Evolutionary conservation across 2,888 invertebrate genomes (phyloP).

Genomic region (Polietes domitor): DNA sequence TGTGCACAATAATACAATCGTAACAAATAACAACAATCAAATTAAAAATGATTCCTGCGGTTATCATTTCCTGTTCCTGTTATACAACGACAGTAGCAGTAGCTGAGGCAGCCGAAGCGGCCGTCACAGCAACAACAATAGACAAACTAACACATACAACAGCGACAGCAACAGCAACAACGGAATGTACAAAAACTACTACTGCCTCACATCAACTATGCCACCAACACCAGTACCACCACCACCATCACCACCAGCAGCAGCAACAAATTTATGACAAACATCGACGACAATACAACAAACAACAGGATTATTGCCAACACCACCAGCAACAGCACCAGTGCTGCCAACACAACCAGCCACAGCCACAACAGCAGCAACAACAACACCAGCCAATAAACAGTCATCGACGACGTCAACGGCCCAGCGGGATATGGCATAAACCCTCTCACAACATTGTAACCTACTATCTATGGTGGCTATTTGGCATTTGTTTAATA

Average conservation of each 20-base stretch:
- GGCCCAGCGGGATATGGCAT: constrained; percentile 62
- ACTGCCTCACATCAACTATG: constrained; percentile 43
- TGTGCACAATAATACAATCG: constrained; percentile 55
- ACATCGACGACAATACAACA: constrained; percentile 47
- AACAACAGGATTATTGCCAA: constrained; percentile 37
- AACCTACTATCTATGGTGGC: constrained; percentile 75
- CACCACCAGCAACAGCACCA: constrained; percentile 41
- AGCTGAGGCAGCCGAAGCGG: constrained; percentile 60
- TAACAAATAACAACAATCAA: constrained; percentile 68
- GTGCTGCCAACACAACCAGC: constrained; percentile 24
- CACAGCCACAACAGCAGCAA: constrained; percentile 47
- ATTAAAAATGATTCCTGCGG: constrained; percentile 74
- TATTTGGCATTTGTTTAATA: constrained; percentile 75
- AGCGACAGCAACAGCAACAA: constrained; percentile 56
- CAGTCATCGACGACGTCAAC: constrained; percentile 46
- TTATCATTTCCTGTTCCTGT: constrained; percentile 70
- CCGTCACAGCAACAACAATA: constrained; percentile 52
- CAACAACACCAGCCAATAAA: constrained; percentile 38
- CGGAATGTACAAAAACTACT: constrained; percentile 56
- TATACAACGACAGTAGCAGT: constrained; percentile 61
- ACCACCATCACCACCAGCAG: constrained; percentile 23
- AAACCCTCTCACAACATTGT: constrained; percentile 66
- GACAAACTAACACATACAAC: constrained; percentile 40
- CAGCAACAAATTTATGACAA: constrained; percentile 27
- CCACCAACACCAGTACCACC: constrained; percentile 31